Base-by-base conservation (phyloP, 2,113 vertebrate species). In the Tiliqua scincoides region DNA sequence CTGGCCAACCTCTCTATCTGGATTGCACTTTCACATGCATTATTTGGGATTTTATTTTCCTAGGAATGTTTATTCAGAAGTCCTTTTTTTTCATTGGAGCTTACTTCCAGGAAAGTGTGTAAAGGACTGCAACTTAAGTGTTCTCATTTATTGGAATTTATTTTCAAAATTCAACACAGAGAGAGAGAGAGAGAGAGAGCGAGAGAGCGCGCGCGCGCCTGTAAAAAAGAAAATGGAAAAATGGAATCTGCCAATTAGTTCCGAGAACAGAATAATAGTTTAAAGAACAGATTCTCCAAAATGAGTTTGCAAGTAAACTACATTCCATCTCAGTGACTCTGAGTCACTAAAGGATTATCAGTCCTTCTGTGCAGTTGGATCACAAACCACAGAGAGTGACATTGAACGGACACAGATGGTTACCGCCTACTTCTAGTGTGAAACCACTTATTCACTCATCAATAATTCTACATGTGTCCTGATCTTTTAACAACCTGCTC, bases 381-480 rank as follows among this genome's bases (percentile, higher is more conserved):
- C 62, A 87, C 92, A 96, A 93, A 95, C 91, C 93, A 91, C 88
- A 85, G 91, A 91, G 94, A 89, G 85, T 94, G 91, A 86, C 75
- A 86, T 93, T 87, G 77, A 78, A 81, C 86, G 79, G 30, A 57
- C 91, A 79, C 94, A 96, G 92, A 95, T 93, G 94, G 95, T 48
- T 92, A 65, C 90, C 89, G 93, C 92, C 93, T 92, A 94, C 91
- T 88, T 59, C 84, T 91, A 91, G 93, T 89, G 91, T 89, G 87
- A 93, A 81, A 72, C 17, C 85, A 27, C 87, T 92, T 92, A 48
- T 94, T 95, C 94, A 83, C 89, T 93, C 89, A 89, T 35, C 84
- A 82, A 73, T 83, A 86, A 76, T 88, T 92, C 89, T 92, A 54
- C 7, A 61, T 72, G 15, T 89, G 84, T 85, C 92, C 89, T 93